Evolutionary conservation across 2,113 vertebrate species (phyloP), one percentile per base, ranked within the genome.

Genomic region (Chloropsis hardwickii): DNA sequence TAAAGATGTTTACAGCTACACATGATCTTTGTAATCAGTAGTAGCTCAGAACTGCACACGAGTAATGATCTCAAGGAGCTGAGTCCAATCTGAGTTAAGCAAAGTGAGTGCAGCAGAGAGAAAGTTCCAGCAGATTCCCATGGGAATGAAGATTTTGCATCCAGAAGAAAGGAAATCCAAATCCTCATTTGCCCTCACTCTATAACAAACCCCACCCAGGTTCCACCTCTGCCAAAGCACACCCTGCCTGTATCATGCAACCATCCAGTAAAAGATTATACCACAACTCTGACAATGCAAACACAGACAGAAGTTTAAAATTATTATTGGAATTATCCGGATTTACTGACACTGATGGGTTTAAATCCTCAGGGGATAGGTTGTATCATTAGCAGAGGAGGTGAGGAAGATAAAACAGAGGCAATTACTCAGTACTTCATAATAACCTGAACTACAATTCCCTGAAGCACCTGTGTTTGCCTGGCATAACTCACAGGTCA

Each of bases 1-100:
- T 69, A 84, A 95, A 93, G 45, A 76, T 87, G 84, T 95, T 95
- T 95, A 83, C 79, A 90, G 76, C 73, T 73, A 91, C 69, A 66
- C 61, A 39, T 22, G 24, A 85, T 62, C 74, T 90, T 77, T 80
- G 47, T 23, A 65, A 88, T 88, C 79, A 69, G 89, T 50, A 95
- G 66, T 77, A 81, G 42, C 71, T 88, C 67, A 82, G 31, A 85
- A 33, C 54, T 92, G 45, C 70, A 58, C 5, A 19, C 15, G 18
- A 86, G 51, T 56, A 80, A 89, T 22, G 58, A 81, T 69, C 60
- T 96, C 58, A 40, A 84, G 42, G 7, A 47, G 50, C 61, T 89
- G 28, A 47, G 66, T 64, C 64, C 47, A 70, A 72, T 79, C 66
- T 65, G 73, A 87, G 48, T 15, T 57, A 22, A 86, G 44, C 6